Percentiles rank a stretch among this genome's conserved stretches.
phyloP scores from a whole-genome alignment of 2,888 invertebrate species.

The Cyrtodaria siliqua region DNA sequence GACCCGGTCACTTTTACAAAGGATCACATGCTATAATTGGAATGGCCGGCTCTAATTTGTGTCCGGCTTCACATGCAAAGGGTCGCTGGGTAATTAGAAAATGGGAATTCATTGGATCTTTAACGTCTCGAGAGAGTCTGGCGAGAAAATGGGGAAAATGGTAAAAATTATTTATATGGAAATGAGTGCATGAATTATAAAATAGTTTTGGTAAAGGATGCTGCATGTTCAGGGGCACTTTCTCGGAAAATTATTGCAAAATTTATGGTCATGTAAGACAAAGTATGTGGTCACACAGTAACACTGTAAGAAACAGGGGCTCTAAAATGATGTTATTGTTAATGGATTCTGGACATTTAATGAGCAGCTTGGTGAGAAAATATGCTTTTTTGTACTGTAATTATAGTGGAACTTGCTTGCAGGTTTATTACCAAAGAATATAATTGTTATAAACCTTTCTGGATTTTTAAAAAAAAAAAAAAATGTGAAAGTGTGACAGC shows the following conservation, averaged over 20 bases:
- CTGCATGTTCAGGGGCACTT: background rate
- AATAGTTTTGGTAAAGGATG: conserved; percentile 59
- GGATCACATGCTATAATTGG: conserved; percentile 16
- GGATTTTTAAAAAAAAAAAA: no score
- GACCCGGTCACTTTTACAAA: conserved; percentile 13
- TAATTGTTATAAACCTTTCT: background rate
- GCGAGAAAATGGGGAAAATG: conserved; percentile 23
- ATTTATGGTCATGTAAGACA: no score
- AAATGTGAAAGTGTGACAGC: no score
- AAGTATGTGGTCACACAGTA: no score
- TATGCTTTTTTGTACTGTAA: background rate
- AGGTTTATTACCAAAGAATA: background rate
- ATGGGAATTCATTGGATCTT: conserved; percentile 50
- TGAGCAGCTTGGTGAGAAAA: background rate
- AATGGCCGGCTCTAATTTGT: conserved; percentile 38
- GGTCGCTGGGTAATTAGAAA: conserved; percentile 48
- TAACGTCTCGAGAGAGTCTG: conserved; percentile 26
- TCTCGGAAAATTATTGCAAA: no score
- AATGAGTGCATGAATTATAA: conserved; percentile 13
- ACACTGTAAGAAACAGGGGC: no score
- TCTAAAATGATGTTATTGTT: no score
- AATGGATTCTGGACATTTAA: conserved; percentile 2
- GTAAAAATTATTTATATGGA: no score
- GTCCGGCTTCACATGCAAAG: conserved; percentile 45
- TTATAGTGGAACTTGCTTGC: background rate